Percentiles rank a stretch among this genome's conserved stretches.
These are phyloP conservation scores for Nannobrachium achirus DNA, from an alignment of 2,113 vertebrate species.

Conservation along the genomic window DNA sequence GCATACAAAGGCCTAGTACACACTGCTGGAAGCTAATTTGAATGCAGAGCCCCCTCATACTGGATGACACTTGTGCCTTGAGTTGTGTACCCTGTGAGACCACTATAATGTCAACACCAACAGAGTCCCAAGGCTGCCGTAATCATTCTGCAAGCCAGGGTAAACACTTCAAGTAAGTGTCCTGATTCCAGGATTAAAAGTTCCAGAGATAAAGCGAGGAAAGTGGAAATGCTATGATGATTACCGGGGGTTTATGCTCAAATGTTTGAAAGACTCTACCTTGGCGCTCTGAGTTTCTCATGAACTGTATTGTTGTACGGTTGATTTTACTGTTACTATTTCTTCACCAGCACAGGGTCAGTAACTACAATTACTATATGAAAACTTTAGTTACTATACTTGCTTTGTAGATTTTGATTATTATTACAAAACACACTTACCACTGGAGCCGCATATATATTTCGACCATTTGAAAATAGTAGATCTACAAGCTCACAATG, in stretches of 20 bases:
- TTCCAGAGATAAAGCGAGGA: neutral
- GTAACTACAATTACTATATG: too few relatives aligned
- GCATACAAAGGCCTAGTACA: constrained; percentile 35
- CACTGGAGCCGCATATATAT: too few relatives aligned
- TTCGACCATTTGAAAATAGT: too few relatives aligned
- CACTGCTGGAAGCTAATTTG: constrained; percentile 9
- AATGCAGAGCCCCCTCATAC: constrained; percentile 17
- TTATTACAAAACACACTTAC: too few relatives aligned
- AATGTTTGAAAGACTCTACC: neutral
- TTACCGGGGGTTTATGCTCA: neutral
- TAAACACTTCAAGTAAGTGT: constrained; percentile 33
- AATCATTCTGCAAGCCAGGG: constrained; percentile 12
- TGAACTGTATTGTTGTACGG: too few relatives aligned
- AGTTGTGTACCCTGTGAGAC: constrained; percentile 1
- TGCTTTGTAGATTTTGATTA: too few relatives aligned
- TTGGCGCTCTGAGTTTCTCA: too few relatives aligned
- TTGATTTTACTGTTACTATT: too few relatives aligned
- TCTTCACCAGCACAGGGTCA: too few relatives aligned
- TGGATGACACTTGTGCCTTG: constrained; percentile 39
- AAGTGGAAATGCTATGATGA: neutral
- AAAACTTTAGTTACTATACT: too few relatives aligned
- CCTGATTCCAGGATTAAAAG: constrained; percentile 17
- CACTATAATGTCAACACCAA: constrained; percentile 15
- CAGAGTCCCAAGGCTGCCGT: constrained; percentile 10
- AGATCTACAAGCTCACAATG: too few relatives aligned